Conservation (phyloP, 1,140 invertebrate species). For the Dryas iulia region DNA sequence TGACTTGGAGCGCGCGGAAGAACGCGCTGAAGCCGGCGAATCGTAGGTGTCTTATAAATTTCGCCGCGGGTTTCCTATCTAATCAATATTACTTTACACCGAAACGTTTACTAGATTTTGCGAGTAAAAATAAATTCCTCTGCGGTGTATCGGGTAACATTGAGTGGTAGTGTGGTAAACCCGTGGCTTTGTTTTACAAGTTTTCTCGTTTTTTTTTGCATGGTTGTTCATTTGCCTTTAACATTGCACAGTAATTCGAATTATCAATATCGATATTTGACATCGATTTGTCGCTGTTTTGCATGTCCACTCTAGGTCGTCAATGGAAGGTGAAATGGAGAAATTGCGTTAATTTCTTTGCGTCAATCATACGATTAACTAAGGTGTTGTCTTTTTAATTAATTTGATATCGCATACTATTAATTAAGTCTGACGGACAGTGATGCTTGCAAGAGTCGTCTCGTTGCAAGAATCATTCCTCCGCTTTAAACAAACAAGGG, state of each 20-base stretch:
- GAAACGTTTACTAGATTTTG: background rate
- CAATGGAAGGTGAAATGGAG: conserved; percentile 45
- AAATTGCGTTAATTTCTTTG: conserved; percentile 48
- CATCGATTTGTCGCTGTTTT: conserved; percentile 61
- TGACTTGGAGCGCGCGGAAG: conserved; percentile 99
- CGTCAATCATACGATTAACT: conserved; percentile 56
- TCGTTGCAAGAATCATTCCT: conserved; percentile 43
- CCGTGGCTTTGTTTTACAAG: conserved; percentile 61
- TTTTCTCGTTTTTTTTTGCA: conserved; percentile 73
- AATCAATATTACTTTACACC: conserved; percentile 6
- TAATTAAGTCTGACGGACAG: conserved; percentile 54
- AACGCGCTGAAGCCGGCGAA: conserved; percentile 99
- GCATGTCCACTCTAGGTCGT: conserved; percentile 72
- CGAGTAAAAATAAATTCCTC: conserved; percentile 4
- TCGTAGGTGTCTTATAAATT: conserved; percentile 89
- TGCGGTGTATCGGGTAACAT: conserved; percentile 39
- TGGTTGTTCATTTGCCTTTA: conserved; percentile 77
- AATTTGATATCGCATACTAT: conserved; percentile 31
- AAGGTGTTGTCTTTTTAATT: conserved; percentile 39
- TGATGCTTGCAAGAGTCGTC: conserved; percentile 35
- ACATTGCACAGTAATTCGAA: conserved; percentile 73
- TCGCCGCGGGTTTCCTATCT: conserved; percentile 13
- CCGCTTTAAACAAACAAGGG: conserved; percentile 70
- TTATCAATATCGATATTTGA: conserved; percentile 68
- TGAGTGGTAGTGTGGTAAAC: conserved; percentile 44